A percentile compares a stretch with the other conserved stretches of the same genome.
phyloP scores from a whole-genome alignment of 2,888 invertebrate species.

The Labia minor region DNA sequence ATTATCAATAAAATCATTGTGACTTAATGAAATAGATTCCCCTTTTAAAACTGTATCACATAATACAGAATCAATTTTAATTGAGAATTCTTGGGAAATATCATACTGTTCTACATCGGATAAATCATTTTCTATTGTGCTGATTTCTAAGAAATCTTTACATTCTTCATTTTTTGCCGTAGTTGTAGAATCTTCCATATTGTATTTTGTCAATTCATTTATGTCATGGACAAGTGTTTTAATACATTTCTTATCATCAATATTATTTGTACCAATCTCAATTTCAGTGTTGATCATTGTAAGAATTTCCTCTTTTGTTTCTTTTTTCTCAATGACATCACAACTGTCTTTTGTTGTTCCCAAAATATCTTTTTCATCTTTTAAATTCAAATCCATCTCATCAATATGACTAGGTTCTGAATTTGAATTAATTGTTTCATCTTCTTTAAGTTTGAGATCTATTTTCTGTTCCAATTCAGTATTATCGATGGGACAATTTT shows the following conservation, averaged over 20 bases:
- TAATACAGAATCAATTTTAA: not conserved
- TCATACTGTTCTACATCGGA: not conserved
- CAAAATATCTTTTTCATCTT: not conserved
- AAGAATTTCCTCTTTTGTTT: not conserved
- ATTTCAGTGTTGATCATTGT: too few species aligned
- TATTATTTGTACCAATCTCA: too few species aligned
- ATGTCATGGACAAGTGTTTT: not conserved
- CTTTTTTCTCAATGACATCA: not conserved
- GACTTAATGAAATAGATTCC: not conserved
- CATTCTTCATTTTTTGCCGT: not conserved
- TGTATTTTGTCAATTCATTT: not conserved
- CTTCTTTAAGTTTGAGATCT: not conserved
- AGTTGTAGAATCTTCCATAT: too few species aligned
- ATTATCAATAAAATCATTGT: not conserved
- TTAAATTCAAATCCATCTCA: not conserved
- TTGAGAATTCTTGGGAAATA: constrained; percentile 1
- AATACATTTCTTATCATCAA: not conserved
- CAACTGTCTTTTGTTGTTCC: not conserved
- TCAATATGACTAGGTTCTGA: not conserved
- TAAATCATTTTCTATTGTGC: not conserved
- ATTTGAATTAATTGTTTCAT: not conserved
- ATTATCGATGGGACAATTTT: not conserved
- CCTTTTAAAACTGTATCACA: not conserved
- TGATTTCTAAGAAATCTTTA: not conserved
- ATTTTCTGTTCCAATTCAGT: not conserved